Percentiles rank a stretch among this genome's conserved stretches.
Conservation (phyloP, 1,140 invertebrate genomes). For the Laupala kohalensis region DNA sequence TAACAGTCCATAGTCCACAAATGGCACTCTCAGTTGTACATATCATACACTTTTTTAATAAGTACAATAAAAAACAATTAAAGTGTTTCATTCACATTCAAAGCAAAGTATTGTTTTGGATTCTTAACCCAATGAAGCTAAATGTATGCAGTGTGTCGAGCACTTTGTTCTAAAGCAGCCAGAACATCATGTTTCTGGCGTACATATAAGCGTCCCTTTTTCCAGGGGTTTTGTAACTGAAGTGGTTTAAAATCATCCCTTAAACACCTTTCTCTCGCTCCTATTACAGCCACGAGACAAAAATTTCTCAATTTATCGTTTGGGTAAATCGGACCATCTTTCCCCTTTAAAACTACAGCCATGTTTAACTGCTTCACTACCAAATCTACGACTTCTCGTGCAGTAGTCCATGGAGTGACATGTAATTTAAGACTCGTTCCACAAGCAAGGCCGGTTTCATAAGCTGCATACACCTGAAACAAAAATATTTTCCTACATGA, state of each 20-base stretch:
- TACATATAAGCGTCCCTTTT: slow-evolving; percentile 81
- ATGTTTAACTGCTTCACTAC: slow-evolving; percentile 90
- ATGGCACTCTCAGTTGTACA: too few relatives aligned
- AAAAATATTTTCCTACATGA: slow-evolving; percentile 18
- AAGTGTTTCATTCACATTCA: too few relatives aligned
- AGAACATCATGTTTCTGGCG: slow-evolving; percentile 76
- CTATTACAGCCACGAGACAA: slow-evolving; percentile 87
- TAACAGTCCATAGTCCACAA: too few relatives aligned
- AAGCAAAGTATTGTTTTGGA: too few relatives aligned
- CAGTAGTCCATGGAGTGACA: slow-evolving; percentile 78
- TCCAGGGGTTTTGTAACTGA: slow-evolving; percentile 89
- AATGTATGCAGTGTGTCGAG: slow-evolving; percentile 25
- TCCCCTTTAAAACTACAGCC: slow-evolving; percentile 70
- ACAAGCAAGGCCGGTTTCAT: slow-evolving; percentile 80
- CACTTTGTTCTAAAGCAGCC: slow-evolving; percentile 65
- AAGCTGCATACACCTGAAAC: slow-evolving; percentile 77
- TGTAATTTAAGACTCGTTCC: slow-evolving; percentile 87
- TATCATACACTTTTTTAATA: too few relatives aligned
- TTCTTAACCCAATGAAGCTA: too few relatives aligned
- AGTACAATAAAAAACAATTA: too few relatives aligned
- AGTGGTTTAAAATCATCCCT: slow-evolving; percentile 86
- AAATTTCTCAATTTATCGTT: slow-evolving; percentile 70
- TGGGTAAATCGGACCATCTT: slow-evolving; percentile 71
- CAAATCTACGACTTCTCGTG: slow-evolving; percentile 83
- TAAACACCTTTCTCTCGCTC: slow-evolving; percentile 77